phyloP scores from a whole-genome alignment of 2,888 invertebrate species.

The Chrysina gloriosa region DNA sequence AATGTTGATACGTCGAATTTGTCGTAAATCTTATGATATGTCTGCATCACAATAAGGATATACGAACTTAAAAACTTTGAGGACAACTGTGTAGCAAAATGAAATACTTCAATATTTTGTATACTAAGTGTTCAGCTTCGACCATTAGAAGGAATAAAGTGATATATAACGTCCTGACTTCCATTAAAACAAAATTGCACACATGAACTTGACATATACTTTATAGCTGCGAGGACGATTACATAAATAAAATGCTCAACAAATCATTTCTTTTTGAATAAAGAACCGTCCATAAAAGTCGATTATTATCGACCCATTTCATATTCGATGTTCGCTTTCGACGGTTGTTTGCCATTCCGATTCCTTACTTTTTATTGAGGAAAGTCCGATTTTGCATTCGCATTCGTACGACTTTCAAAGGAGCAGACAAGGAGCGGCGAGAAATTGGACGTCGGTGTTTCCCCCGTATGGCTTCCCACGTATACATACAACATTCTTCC shows the following conservation, averaged over 20 bases:
- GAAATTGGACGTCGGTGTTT: conserved; percentile 25
- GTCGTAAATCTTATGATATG: background rate
- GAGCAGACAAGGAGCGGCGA: background rate
- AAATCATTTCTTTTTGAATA: conserved; percentile 35
- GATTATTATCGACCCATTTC: conserved; percentile 11
- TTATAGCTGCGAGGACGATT: background rate
- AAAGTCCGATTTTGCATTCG: conserved; percentile 20
- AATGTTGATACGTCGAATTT: background rate
- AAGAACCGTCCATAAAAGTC: conserved; percentile 29
- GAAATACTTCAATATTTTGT: too few species aligned
- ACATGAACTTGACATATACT: background rate
- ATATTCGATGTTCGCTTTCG: background rate
- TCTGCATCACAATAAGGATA: too few species aligned
- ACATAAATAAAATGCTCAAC: conserved; percentile 23
- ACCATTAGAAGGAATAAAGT: too few species aligned
- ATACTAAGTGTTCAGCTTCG: too few species aligned
- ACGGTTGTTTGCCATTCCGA: background rate
- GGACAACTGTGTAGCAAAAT: too few species aligned
- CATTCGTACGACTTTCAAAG: conserved; percentile 8
- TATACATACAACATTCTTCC: conserved; percentile 16
- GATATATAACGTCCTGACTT: too few species aligned
- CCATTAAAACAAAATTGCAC: too few species aligned
- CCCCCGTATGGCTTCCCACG: background rate
- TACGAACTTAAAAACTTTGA: too few species aligned
- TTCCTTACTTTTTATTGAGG: conserved; percentile 12